Evolutionary conservation across 2,797 vertebrate genomes (phyloP), one percentile per base, ranked within the genome.

Genomic region (Acanthis flammea): DNA sequence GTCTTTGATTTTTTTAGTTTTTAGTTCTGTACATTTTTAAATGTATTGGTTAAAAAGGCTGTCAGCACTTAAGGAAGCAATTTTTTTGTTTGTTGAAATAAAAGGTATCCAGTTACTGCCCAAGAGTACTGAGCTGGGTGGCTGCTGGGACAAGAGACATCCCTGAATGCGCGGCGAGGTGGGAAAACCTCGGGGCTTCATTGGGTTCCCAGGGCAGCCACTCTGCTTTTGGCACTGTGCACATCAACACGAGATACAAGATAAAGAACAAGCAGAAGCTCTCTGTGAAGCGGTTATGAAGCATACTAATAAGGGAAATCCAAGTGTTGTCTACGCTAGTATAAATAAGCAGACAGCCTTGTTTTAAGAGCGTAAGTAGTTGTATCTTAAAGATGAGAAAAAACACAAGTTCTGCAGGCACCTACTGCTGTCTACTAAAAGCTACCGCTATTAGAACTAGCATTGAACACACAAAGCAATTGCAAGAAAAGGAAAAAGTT

Each of bases 41-140:
- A 98, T 98, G 98, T 98, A 98, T 99, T 98, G 98, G 98, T 99
- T 99, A 99, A 99, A 99, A 99, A 99, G 99, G 99, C 99, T 99
- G 98, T 99, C 99, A 99, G 99, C 99, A 99, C 99, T 99, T 99
- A 99, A 99, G 99, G 98, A 99, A 99, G 99, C 99, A 98, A 98
- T 98, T 98, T 98, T 98, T 97, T 93, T 97, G 96, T 99, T 98
- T 98, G 98, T 99, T 99, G 98, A 99, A 99, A 99, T 97, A 98
- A 98, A 98, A 98, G 97, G 96, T 98, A 97, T 98, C 98, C 98
- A 98, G 98, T 98, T 98, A 98, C 98, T 97, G 97, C 98, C 98
- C 98, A 98, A 97, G 97, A 98, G 97, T 97, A 98, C 98, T 97
- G 98, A 98, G 98, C 98, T 96, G 88, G 88, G 97, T 98, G 98